A percentile compares a stretch with the other conserved stretches of the same genome.
phyloP scores from a whole-genome alignment of 2,113 vertebrate species.

The Halichoerus grypus region DNA sequence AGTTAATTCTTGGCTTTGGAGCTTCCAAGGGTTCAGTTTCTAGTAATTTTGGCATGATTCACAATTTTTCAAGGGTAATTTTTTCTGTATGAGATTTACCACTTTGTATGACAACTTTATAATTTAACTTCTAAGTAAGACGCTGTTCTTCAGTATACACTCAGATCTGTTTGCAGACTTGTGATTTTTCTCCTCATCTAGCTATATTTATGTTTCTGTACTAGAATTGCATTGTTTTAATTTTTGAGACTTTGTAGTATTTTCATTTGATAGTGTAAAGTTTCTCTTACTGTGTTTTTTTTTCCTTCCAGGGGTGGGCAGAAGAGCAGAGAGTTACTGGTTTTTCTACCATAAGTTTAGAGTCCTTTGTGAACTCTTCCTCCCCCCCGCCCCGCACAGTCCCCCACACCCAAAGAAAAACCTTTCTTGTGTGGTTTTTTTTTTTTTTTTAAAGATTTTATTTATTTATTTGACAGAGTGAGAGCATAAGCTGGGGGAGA shows the following conservation, averaged over 20 bases:
- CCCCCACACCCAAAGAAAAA: neutral
- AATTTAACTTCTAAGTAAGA: neutral
- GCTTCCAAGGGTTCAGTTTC: neutral
- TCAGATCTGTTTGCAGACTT: neutral
- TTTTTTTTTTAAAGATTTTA: neutral
- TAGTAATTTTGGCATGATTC: neutral
- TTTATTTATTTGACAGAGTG: no score
- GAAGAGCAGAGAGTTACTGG: neutral
- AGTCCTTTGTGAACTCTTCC: neutral
- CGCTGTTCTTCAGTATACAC: neutral
- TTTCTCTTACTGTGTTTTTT: neutral
- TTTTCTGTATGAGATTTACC: neutral
- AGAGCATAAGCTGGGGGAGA: no score
- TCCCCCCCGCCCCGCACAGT: no score
- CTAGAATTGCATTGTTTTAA: neutral
- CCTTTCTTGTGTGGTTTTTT: neutral
- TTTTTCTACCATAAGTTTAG: slow-evolving; percentile 7
- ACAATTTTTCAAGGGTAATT: neutral
- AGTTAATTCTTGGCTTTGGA: neutral
- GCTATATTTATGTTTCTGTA: neutral
- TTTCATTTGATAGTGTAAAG: neutral
- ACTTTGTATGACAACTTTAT: neutral
- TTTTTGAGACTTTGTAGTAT: neutral
- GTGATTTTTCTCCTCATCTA: neutral
- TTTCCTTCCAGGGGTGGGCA: neutral